phyloP scores from a whole-genome alignment of 1,140 invertebrate genomes.

The Marisa cornuarietis region DNA sequence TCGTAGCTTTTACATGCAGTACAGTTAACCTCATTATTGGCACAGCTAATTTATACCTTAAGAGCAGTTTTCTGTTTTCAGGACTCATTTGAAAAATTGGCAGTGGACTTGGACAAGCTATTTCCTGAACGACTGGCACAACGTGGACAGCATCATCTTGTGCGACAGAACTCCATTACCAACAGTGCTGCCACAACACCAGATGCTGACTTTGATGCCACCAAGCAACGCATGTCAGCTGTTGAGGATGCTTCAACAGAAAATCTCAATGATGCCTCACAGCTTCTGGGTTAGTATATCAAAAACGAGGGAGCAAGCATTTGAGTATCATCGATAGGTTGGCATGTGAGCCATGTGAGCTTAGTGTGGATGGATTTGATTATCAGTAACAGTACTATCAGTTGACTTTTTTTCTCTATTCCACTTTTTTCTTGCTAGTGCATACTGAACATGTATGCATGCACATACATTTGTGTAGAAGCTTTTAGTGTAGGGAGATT shows the following conservation, averaged over 20 bases:
- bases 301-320: too few relatives aligned
- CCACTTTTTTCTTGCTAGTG: too few relatives aligned
- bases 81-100: conserved; percentile 59
- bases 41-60: too few relatives aligned
- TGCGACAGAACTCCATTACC: conserved; percentile 31
- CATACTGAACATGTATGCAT: too few relatives aligned
- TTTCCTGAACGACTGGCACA: conserved; percentile 61
- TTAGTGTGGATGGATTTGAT: too few relatives aligned
- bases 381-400: too few relatives aligned
- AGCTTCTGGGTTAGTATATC: conserved; percentile 34
- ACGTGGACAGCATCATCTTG: conserved; percentile 50
- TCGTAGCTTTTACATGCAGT: neutral
- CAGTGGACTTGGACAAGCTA: conserved; percentile 60
- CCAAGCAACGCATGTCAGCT: conserved; percentile 35
- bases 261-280: conserved; percentile 47
- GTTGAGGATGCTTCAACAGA: conserved; percentile 23
- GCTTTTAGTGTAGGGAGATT: neutral
- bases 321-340: too few relatives aligned
- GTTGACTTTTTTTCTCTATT: too few relatives aligned
- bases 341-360: too few relatives aligned
- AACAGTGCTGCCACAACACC: conserved; percentile 40
- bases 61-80: conserved; percentile 22
- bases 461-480: neutral
- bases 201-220: conserved; percentile 60
- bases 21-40: neutral